Base-by-base conservation (phyloP, 2,888 invertebrate genomes). In the Cryptophagus acutangulus region DNA sequence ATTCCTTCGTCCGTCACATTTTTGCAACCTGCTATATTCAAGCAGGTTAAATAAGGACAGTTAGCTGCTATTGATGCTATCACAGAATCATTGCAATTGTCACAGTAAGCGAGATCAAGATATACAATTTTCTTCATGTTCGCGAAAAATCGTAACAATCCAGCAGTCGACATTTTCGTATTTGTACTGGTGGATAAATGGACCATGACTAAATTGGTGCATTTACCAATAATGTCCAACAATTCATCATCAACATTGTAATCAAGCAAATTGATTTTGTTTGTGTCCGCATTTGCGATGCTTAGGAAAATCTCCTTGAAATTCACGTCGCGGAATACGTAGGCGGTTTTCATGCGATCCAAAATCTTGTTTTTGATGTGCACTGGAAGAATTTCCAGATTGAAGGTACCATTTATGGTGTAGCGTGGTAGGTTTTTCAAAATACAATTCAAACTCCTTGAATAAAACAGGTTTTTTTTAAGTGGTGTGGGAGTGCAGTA, bases 61-160 rank as follows among this genome's bases (percentile, higher is more conserved):
- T 67, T 61, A 44, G 69, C 67, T 0, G 74, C 71, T 3, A 82
- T 57, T 33, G 65, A 68, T 49, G 71, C 70, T 43, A 81, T 41
- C 14, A 78, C 72, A 1, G 68, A 62, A 52, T 81, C 75, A 1
- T 70, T 73, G 13, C 81, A 71, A 38, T 69, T 57, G 41, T 43
- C 42, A 45, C 66, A 67, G 38, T 62, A 51, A 13, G 52, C 46
- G 10, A 67, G 42, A 39, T 57, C 51, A 17, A 71, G 45, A 12
- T 51, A 38, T 31, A 50, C 34, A 36, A 70, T 45, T 25, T 57
- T 49, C 31, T 50, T 43, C 10, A 63, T 51, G 33, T 55, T 47
- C 24, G 55, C 52, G 17, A 69, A 49, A 16, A 65, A 51, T 17
- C 54, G 45, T 14, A 58, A 33, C 31, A 70, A 51, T 25, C 58